These are phyloP conservation scores for Dyspetes luteomarginatus DNA, from an alignment of 2,888 invertebrate genomes.

Conservation along the genomic window DNA sequence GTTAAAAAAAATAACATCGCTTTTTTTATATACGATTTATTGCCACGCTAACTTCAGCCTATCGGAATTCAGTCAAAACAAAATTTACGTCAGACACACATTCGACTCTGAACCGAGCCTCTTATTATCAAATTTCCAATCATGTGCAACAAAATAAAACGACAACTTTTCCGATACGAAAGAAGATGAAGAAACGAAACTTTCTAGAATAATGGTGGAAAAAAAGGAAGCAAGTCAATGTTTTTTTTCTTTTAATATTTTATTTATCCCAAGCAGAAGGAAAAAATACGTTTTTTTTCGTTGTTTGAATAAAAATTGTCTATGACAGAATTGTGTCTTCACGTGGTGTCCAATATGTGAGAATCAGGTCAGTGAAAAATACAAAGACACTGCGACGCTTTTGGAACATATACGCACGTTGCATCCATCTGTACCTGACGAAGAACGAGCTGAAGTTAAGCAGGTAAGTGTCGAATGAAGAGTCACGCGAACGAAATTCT, in stretches of 20 bases:
- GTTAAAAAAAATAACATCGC: no score
- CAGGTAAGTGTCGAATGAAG: constrained; percentile 28
- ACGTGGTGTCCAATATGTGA: constrained; percentile 71
- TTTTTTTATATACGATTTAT: background rate
- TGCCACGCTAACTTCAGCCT: background rate
- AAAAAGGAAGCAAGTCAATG: constrained; percentile 3
- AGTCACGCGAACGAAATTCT: constrained; percentile 10
- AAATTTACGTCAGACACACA: background rate
- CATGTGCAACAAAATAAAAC: background rate
- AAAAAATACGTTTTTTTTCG: background rate
- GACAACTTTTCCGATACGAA: background rate
- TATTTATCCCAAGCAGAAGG: background rate
- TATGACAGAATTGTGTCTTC: constrained; percentile 40
- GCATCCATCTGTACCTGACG: constrained; percentile 49
- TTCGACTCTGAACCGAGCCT: no score
- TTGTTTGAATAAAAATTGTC: background rate
- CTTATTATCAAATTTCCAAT: no score
- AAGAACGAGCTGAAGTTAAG: constrained; percentile 4
- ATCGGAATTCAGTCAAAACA: background rate
- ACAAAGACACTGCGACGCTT: constrained; percentile 64
- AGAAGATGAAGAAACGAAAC: background rate
- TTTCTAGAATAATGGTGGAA: background rate
- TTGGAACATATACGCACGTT: constrained; percentile 68
- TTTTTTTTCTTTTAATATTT: background rate
- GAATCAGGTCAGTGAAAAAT: constrained; percentile 68